phyloP scores from a whole-genome alignment of 1,140 invertebrate genomes.

The Globodera ellingtonae region DNA sequence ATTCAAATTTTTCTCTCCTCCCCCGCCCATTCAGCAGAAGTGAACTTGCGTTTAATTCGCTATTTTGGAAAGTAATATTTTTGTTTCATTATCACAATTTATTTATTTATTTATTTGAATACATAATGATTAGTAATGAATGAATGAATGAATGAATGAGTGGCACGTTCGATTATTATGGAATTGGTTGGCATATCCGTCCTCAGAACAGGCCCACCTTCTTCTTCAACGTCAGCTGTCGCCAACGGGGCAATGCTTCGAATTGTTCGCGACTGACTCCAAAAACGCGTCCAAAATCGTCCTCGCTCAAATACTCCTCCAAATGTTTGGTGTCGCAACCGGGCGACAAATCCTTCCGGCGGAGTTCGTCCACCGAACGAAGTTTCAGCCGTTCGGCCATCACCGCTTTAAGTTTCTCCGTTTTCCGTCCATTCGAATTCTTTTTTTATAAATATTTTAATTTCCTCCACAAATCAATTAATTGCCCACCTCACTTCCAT shows the following conservation, averaged over 20 bases:
- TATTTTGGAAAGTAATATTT: too few relatives aligned
- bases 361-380: constrained; percentile 29
- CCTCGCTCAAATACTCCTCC: constrained; percentile 30
- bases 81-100: too few relatives aligned
- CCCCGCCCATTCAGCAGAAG: too few relatives aligned
- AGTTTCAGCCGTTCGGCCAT: constrained; percentile 28
- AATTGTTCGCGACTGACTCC: constrained; percentile 23
- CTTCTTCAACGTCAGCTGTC: constrained; percentile 31
- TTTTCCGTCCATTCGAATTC: background rate
- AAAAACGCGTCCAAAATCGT: constrained; percentile 25
- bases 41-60: too few relatives aligned
- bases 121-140: background rate
- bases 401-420: constrained; percentile 8
- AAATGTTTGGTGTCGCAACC: constrained; percentile 34
- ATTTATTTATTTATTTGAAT: constrained; percentile 5
- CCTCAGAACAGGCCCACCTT: constrained; percentile 29
- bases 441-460: constrained; percentile 10
- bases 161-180: background rate
- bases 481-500: too few relatives aligned
- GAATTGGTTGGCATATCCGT: background rate
- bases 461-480: background rate
- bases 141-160: background rate
- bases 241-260: constrained; percentile 27
- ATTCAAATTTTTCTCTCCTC: too few relatives aligned
- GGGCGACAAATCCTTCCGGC: constrained; percentile 24